Evolutionary conservation across 2,797 vertebrate species (phyloP).

Genomic region (Aulostomus chinensis): DNA sequence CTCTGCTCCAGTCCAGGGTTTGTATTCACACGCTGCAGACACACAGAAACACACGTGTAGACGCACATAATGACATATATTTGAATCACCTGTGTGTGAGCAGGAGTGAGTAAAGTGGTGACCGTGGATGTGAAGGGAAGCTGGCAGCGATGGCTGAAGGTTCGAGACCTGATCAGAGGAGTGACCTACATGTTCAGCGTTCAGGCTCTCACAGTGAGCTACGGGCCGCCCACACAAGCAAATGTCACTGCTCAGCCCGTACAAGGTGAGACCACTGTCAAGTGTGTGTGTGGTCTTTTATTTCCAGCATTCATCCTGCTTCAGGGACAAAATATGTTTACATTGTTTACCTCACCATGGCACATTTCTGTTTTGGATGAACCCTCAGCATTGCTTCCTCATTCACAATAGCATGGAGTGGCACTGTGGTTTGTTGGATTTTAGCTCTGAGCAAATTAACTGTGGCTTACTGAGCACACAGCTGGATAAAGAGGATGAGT

Average conservation of each 20-base stretch:
- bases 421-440: no score
- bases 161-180: slow-evolving; percentile 90
- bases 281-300: no score
- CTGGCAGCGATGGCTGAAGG: slow-evolving; percentile 94
- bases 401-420: no score
- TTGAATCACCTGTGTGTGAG: slow-evolving; percentile 18
- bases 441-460: no score
- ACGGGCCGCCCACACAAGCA: slow-evolving; percentile 85
- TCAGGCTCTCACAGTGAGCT: slow-evolving; percentile 91
- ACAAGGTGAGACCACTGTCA: slow-evolving; percentile 86
- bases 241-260: slow-evolving; percentile 91
- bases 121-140: slow-evolving; percentile 93
- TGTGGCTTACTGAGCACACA: no score
- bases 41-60: neutral
- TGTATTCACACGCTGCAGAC: neutral
- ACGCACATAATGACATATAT: slow-evolving; percentile 1
- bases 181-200: slow-evolving; percentile 88
- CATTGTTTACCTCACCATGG: no score
- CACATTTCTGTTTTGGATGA: no score
- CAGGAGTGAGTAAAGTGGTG: slow-evolving; percentile 95
- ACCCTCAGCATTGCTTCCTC: no score
- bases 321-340: no score
- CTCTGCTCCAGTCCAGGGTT: slow-evolving; percentile 89
- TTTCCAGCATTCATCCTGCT: no score
- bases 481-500: no score